Evolutionary conservation across 2,797 vertebrate genomes (phyloP).

Genomic region (Betta splendens): DNA sequence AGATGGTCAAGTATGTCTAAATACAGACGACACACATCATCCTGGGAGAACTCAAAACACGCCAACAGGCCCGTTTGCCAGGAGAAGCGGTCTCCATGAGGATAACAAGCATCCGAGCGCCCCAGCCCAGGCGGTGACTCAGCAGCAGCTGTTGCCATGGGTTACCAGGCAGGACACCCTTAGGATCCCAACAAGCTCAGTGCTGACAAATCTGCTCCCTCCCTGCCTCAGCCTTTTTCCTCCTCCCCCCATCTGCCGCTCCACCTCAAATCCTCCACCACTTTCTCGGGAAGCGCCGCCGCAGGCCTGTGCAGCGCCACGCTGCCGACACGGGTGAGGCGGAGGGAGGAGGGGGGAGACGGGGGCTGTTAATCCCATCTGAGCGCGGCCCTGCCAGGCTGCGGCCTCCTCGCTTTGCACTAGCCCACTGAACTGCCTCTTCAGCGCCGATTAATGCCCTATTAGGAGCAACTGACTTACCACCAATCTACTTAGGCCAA

Average conservation of each 20-base stretch:
- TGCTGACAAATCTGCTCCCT: constrained; percentile 50
- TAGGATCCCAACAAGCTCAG: constrained; percentile 15
- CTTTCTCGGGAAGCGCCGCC: constrained; percentile 41
- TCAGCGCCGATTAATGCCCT: constrained; percentile 73
- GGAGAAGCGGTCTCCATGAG: constrained; percentile 18
- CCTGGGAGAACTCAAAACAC: constrained; percentile 13
- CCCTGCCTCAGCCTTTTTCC: no score
- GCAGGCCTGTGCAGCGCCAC: background rate
- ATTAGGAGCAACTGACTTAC: constrained; percentile 79
- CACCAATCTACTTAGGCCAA: constrained; percentile 79
- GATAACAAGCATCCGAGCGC: constrained; percentile 26
- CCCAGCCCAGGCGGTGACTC: constrained; percentile 67
- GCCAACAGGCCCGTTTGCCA: constrained; percentile 21
- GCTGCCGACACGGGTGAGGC: constrained; percentile 16
- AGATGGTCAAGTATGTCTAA: constrained; percentile 39
- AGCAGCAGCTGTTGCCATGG: constrained; percentile 77
- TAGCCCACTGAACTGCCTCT: constrained; percentile 44
- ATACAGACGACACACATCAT: constrained; percentile 32
- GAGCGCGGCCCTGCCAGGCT: constrained; percentile 14
- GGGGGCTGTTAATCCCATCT: constrained; percentile 57
- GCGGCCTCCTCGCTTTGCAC: constrained; percentile 9
- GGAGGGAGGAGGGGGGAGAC: background rate
- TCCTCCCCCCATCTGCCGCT: constrained; percentile 45
- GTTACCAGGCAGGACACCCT: constrained; percentile 59
- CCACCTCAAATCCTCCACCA: constrained; percentile 47